phyloP scores from a whole-genome alignment of 2,797 vertebrate genomes.

The Orestias chungarensis region DNA sequence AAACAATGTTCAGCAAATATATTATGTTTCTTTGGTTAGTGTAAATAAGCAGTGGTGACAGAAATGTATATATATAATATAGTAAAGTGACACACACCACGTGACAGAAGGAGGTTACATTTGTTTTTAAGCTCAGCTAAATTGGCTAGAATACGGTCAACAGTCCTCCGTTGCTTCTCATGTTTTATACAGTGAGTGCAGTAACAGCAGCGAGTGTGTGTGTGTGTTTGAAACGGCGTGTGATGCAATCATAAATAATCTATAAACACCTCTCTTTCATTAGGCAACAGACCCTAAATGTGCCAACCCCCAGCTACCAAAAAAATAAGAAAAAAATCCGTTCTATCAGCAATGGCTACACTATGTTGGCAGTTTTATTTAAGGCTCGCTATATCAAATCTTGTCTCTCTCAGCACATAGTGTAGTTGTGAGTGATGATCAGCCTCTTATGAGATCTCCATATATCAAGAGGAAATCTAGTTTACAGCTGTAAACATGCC shows the following conservation, averaged over 20 bases:
- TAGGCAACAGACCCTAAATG: neutral
- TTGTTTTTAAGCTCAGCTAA: conserved; percentile 1
- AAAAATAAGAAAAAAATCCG: conserved; percentile 29
- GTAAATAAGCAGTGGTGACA: neutral
- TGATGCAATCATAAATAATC: conserved; percentile 1
- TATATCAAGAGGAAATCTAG: conserved; percentile 43
- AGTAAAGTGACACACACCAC: neutral
- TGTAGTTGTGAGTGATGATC: conserved; percentile 26
- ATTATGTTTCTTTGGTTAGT: neutral
- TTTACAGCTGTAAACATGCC: conserved; percentile 31
- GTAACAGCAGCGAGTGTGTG: neutral
- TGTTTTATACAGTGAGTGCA: neutral
- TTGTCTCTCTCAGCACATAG: conserved; percentile 22
- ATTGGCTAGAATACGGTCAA: neutral
- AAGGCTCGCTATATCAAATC: conserved; percentile 52
- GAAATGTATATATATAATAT: neutral
- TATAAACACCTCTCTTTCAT: neutral
- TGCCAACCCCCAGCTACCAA: neutral
- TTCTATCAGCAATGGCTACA: conserved; percentile 49
- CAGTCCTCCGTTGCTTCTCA: neutral
- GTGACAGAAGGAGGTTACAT: neutral
- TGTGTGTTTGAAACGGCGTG: neutral
- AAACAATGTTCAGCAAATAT: neutral
- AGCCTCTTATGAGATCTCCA: conserved; percentile 33
- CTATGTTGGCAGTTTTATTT: conserved; percentile 60